Percentiles rank a stretch among this genome's conserved stretches.
phyloP scores from a whole-genome alignment of 2,113 vertebrate genomes.

The Lasiurus cinereus region DNA sequence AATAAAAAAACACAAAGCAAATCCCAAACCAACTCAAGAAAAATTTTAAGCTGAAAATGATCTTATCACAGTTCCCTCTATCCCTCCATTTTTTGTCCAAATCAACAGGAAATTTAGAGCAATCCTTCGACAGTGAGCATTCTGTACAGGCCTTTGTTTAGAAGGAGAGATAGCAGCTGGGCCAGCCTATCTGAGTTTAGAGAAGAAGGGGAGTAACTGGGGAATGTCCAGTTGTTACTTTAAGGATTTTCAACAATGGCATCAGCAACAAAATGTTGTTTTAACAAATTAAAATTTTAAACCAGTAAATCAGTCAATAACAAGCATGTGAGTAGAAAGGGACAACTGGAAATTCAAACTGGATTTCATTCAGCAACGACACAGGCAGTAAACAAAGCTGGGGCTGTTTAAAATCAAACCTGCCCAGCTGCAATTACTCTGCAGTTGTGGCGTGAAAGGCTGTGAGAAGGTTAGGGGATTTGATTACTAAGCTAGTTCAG shows the following conservation, averaged over 20 bases:
- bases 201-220: not conserved
- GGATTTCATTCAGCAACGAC: not conserved
- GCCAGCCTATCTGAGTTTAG: not conserved
- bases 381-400: not conserved
- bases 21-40: not conserved
- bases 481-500: conserved; percentile 73
- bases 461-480: conserved; percentile 66
- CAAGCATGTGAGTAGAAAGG: conserved; percentile 21
- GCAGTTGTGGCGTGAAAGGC: conserved; percentile 52
- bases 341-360: conserved; percentile 18
- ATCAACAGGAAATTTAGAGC: not conserved
- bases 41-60: not conserved
- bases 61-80: not conserved
- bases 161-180: not conserved
- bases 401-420: conserved; percentile 51
- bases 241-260: not conserved
- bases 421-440: conserved; percentile 44
- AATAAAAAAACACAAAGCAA: not conserved
- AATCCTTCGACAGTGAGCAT: fast-evolving
- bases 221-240: not conserved
- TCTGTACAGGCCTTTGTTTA: not conserved
- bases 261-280: not conserved
- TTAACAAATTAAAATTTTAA: not conserved
- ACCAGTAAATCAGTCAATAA: not conserved
- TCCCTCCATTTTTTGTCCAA: not conserved